phyloP scores from a whole-genome alignment of 2,888 invertebrate species.

The Cataglyphis livida region DNA sequence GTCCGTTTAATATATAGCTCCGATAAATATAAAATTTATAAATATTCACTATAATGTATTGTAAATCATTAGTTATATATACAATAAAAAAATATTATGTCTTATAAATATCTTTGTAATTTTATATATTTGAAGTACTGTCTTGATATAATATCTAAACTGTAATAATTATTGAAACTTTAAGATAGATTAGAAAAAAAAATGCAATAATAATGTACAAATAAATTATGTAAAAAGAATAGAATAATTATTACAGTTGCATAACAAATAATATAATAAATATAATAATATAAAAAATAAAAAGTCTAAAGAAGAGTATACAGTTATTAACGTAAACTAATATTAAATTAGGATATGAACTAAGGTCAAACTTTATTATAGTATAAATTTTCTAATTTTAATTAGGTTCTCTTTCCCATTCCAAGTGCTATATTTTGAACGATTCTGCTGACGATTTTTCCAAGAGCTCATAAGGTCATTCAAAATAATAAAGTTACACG shows the following conservation, averaged over 20 bases:
- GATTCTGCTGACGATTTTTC: background rate
- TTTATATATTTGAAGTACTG: background rate
- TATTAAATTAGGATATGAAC: background rate
- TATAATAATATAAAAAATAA: too few species aligned
- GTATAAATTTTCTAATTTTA: background rate
- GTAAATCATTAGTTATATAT: background rate
- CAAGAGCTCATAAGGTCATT: background rate
- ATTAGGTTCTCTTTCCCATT: background rate
- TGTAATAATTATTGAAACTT: background rate
- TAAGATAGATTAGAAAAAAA: background rate
- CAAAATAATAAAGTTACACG: constrained; percentile 6
- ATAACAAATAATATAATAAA: too few species aligned
- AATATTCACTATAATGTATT: background rate
- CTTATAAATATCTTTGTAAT: constrained; percentile 8
- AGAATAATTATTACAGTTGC: too few species aligned
- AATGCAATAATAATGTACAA: background rate
- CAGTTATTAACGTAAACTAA: background rate
- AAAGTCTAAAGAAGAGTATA: background rate
- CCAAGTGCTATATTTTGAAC: background rate
- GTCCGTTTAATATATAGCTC: background rate
- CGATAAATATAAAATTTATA: background rate
- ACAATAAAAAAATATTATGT: background rate
- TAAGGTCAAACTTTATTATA: background rate
- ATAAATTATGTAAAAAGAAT: background rate
- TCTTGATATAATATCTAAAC: background rate